Percentiles rank a stretch among this genome's conserved stretches.
These are phyloP conservation scores for Drosophila neotestacea DNA, from an alignment of 2,888 invertebrate genomes.

Conservation along the genomic window DNA sequence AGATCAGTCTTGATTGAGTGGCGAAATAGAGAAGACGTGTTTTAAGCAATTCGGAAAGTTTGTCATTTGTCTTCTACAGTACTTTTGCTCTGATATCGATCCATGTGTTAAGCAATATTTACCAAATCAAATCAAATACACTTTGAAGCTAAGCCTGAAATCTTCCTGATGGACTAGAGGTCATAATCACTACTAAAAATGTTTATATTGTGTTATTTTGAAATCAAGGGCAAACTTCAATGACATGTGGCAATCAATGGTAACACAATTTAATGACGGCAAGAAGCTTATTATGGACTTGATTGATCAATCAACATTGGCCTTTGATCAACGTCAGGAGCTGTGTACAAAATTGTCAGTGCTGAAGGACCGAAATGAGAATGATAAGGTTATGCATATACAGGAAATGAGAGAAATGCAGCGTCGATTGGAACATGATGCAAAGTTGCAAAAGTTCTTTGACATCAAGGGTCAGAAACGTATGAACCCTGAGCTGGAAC, in stretches of 20 bases:
- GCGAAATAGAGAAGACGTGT: too few species aligned
- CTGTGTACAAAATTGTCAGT: conserved; percentile 92
- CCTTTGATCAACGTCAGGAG: conserved; percentile 95
- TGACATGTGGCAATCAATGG: conserved; percentile 91
- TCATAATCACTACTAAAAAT: too few species aligned
- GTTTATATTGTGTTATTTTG: not conserved
- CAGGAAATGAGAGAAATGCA: conserved; percentile 95
- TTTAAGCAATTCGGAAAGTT: too few species aligned
- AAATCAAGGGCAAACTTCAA: conserved; percentile 91
- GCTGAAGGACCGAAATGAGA: conserved; percentile 91
- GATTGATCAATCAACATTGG: conserved; percentile 94
- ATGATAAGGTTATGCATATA: conserved; percentile 89
- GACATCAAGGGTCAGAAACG: conserved; percentile 93
- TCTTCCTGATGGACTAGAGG: too few species aligned
- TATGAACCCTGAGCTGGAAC: conserved; percentile 90
- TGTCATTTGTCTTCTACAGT: too few species aligned
- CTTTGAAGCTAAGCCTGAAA: too few species aligned
- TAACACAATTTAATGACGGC: conserved; percentile 90
- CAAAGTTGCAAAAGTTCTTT: conserved; percentile 93
- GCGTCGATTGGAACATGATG: conserved; percentile 93
- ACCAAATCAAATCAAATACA: too few species aligned
- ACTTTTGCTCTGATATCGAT: too few species aligned
- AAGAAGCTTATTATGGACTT: conserved; percentile 93
- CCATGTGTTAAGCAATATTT: too few species aligned
- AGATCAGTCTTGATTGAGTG: too few species aligned